Evolutionary conservation across 2,797 vertebrate species (phyloP), one percentile per base, ranked within the genome.

Genomic region (Muscicapa comitata): DNA sequence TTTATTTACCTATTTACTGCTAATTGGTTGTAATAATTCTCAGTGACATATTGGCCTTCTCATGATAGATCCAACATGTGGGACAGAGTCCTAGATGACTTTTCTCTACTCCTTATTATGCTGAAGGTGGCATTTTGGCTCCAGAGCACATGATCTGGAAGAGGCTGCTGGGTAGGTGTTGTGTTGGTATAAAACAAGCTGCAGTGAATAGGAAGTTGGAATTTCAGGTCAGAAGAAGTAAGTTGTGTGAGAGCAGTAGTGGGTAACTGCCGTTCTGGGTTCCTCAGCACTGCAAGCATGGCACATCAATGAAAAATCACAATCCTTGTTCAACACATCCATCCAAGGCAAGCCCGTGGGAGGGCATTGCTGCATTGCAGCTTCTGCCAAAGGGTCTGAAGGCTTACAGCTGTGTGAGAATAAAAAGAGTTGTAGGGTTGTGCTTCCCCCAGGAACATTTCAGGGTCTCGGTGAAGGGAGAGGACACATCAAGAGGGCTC

Each of bases 201-300:
- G 26, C n/a, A 53, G 23, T 48, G 66, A 67, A 55, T 20, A 54
- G 31, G 17, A 85, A 76, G 23, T 5, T 53, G 28, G 50, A 74
- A 48, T 81, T 85, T 85, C 33, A 67, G 40, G 35, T 78, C 58
- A 72, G 62, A 71, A 66, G 19, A 89, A 74, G 48, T n/a, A 53
- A 8, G 9, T 0, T 2, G 18, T 67, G 45, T 53, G 45, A 91
- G 23, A 91, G 45, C 20, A 43, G 19, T 4, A 17, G 84, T 57
- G 17, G 42, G n/a, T 38, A 74, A 29, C 6, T 28, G 48, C 2
- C 13, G 55, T 62, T 84, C 35, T 4, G 5, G 11, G 21, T 29
- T 89, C 24, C 19, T 54, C 31, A 88, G 37, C 5, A 17, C 35
- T 84, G 48, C 4, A 31, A 88, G 31, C 28, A 38, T 1, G 4